Evolutionary conservation across 2,888 invertebrate genomes (phyloP).

Genomic region (Biston betularia): DNA sequence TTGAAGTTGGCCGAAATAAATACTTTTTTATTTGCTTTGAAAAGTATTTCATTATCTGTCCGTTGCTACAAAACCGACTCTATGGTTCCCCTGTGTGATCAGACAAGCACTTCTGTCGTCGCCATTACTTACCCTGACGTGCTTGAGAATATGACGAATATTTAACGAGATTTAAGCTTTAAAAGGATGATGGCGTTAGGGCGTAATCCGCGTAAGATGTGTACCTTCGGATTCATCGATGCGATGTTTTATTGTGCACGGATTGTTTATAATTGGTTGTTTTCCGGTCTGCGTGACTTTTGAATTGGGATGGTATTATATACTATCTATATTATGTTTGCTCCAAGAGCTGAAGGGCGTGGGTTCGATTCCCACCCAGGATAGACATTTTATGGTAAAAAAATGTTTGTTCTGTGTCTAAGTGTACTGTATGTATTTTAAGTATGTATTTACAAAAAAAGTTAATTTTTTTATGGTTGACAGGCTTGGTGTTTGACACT

Average conservation of each 20-base stretch:
- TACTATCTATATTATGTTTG: too few relatives aligned
- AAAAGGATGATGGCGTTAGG: constrained; percentile 62
- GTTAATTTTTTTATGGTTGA: too few relatives aligned
- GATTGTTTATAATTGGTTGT: constrained; percentile 24
- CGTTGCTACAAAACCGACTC: neutral
- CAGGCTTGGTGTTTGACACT: too few relatives aligned
- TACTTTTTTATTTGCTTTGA: neutral
- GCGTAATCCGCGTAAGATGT: constrained; percentile 26
- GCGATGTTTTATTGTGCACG: constrained; percentile 30
- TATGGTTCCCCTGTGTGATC: constrained; percentile 11
- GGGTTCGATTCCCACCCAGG: too few relatives aligned
- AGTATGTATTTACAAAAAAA: too few relatives aligned
- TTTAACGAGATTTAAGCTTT: constrained; percentile 68
- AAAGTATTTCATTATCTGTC: too few relatives aligned
- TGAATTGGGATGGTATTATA: neutral
- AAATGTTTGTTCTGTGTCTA: too few relatives aligned
- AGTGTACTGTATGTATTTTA: too few relatives aligned
- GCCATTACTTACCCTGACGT: constrained; percentile 56
- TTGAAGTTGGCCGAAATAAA: too few relatives aligned
- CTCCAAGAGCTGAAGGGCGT: too few relatives aligned
- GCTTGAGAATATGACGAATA: constrained; percentile 62
- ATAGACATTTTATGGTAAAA: too few relatives aligned
- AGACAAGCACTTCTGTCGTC: constrained; percentile 42
- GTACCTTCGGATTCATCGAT: constrained; percentile 28
- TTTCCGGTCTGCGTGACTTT: constrained; percentile 7